Evolutionary conservation across 2,888 invertebrate genomes (phyloP).

Genomic region (Cheiracanthium punctorium): DNA sequence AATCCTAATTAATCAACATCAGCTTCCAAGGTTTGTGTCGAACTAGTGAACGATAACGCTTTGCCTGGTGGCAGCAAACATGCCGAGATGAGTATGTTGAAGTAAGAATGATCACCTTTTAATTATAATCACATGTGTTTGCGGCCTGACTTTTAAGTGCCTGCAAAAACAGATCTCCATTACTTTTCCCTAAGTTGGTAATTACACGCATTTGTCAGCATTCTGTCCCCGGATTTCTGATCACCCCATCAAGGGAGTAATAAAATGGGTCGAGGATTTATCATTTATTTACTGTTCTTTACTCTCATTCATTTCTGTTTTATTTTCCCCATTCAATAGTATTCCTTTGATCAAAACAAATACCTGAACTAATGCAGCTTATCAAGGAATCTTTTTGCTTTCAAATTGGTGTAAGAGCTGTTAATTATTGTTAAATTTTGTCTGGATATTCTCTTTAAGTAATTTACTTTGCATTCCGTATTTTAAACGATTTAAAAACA

Average conservation of each 20-base stretch:
- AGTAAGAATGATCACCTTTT: not conserved
- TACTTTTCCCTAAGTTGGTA: not conserved
- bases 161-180: not conserved
- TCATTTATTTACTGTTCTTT: no score
- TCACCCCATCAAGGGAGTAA: not conserved
- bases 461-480: no score
- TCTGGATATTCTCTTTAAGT: no score
- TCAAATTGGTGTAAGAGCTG: no score
- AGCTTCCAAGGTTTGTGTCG: not conserved
- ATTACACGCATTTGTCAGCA: not conserved
- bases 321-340: no score
- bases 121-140: not conserved
- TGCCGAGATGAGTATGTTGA: not conserved
- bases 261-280: not conserved
- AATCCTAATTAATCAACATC: not conserved
- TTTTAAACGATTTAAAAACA: no score
- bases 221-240: not conserved
- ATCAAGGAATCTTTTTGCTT: no score
- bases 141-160: not conserved
- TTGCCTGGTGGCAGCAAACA: not conserved
- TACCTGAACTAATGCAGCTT: no score
- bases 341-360: no score
- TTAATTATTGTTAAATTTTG: no score
- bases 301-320: no score
- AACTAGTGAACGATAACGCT: not conserved